Evolutionary conservation across 2,113 vertebrate species (phyloP).

Genomic region (Octodon degus): DNA sequence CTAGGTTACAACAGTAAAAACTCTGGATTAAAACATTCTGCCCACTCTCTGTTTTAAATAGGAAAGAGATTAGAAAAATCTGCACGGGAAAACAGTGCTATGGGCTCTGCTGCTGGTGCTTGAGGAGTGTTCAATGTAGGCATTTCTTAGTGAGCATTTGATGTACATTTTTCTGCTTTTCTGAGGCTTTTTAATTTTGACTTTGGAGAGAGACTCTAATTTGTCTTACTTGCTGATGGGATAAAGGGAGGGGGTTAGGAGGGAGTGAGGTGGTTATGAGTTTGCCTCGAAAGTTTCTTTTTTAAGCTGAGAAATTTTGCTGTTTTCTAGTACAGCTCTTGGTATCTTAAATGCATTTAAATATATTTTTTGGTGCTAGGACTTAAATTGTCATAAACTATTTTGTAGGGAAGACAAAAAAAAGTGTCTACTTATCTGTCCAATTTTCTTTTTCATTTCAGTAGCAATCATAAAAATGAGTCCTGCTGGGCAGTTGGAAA

Average conservation of each 20-base stretch:
- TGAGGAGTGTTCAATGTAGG: not conserved
- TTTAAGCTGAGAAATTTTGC: conserved; percentile 32
- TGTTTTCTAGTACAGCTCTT: not conserved
- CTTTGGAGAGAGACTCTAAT: conserved; percentile 29
- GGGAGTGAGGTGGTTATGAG: not conserved
- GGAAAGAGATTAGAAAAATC: conserved; percentile 31
- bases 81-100: not conserved
- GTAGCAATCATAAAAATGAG: not conserved
- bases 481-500: not conserved
- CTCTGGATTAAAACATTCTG: conserved; percentile 63
- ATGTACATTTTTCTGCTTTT: not conserved
- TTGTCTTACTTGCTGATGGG: conserved; percentile 28
- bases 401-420: conserved; percentile 49
- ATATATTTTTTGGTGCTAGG: not conserved
- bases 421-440: not conserved
- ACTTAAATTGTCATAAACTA: conserved; percentile 4
- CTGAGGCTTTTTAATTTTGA: not conserved
- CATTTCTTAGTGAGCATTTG: not conserved
- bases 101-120: too few relatives aligned
- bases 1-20: conserved; percentile 73
- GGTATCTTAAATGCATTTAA: not conserved
- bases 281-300: not conserved
- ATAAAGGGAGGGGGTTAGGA: not conserved
- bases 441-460: conserved; percentile 53
- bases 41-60: conserved; percentile 69